Conservation (phyloP, 2,113 vertebrate genomes). For the Triplophysa dalaica region DNA sequence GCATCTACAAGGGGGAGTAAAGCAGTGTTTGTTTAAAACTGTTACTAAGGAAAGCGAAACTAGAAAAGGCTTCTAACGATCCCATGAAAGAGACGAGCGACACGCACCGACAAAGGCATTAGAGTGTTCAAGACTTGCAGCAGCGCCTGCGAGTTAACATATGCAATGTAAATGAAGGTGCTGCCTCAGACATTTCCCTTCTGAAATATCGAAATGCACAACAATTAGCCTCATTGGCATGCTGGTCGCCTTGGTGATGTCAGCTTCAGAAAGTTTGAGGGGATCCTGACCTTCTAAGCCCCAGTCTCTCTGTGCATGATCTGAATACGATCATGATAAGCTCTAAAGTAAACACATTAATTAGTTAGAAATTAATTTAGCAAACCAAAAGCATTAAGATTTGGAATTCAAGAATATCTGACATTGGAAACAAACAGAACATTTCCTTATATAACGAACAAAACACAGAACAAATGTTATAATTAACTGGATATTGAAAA, state of each 20-base stretch:
- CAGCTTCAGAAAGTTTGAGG: constrained; percentile 51
- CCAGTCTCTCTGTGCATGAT: constrained; percentile 34
- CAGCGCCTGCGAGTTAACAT: not conserved
- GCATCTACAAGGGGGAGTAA: no score
- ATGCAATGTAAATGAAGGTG: constrained; percentile 30
- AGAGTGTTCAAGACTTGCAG: not conserved
- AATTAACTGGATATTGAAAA: no score
- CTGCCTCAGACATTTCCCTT: not conserved
- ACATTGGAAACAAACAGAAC: no score
- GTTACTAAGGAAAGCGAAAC: no score
- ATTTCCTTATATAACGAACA: no score
- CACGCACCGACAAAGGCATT: not conserved
- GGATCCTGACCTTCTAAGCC: constrained; percentile 70
- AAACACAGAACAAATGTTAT: no score
- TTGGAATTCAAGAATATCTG: no score
- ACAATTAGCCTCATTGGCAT: constrained; percentile 67
- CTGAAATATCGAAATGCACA: constrained; percentile 34
- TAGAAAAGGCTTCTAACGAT: no score
- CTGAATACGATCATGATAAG: constrained; percentile 58
- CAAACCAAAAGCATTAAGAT: no score
- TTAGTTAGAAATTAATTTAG: no score
- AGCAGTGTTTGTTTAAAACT: no score
- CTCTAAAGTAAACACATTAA: not conserved
- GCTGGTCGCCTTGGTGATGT: constrained; percentile 59
- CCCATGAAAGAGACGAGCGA: no score